Evolutionary conservation across 1,140 invertebrate genomes (phyloP), one percentile per base, ranked within the genome.

Genomic region (Drosophila eugracilis): DNA sequence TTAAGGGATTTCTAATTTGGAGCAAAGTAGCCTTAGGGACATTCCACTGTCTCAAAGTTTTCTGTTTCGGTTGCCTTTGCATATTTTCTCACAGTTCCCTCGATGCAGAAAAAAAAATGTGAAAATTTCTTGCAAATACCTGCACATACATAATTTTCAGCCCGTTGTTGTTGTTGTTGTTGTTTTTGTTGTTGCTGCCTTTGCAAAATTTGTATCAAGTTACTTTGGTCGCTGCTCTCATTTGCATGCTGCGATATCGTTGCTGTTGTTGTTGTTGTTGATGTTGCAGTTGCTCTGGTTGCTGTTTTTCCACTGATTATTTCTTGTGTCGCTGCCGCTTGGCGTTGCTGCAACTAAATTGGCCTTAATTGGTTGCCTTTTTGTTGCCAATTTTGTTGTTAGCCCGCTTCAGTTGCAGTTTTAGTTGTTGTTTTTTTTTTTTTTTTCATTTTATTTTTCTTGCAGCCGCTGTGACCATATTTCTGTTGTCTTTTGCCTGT

Each of bases 331-430:
- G 78, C 72, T 67, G 71, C 77, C 62, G 71, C 66, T 50, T 67
- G 63, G 77, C 78, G 75, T 86, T 86, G 81, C 77, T 44, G 81
- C 81, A 86, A 86, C 81, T 77, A 86, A 86, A 86, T 86, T 86
- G 81, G 81, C 81, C 81, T 86, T 86, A 86, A 86, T 86, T 86
- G 81, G 81, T 75, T 81, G 81, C 83, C 74, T 75, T 75, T 75
- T 75, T 75, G 58, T 67, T 58, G 36, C 62, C 60, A 75, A 75
- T 75, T 67, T 75, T 58, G 58, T 73, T 72, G 45, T 72, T 80
- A 49, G 50, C 39, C 58, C 47, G 70, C 55, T 77, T 63, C 66
- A 60, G 62, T 72, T 78, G 69, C 28, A 66, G 79, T 69, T 74
- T 36, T 41, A 10, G 34, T 15, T 15, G n/a, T 36, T 36, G 9